These are phyloP conservation scores for Gavialis gangeticus DNA, from an alignment of 2,113 vertebrate species.

Conservation along the genomic window DNA sequence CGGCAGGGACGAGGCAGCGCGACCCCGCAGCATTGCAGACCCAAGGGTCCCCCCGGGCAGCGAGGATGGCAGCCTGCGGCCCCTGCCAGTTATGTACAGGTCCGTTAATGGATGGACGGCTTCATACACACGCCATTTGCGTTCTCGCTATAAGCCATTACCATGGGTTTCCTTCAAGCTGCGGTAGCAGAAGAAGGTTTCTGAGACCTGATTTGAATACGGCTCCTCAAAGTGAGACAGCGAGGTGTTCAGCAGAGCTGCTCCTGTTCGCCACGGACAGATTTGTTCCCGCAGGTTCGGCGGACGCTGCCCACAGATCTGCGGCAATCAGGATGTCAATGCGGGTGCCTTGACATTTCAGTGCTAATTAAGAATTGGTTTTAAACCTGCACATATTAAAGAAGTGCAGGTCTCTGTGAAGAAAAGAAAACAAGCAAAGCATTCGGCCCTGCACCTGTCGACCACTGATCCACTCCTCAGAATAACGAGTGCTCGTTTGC, in stretches of 20 bases:
- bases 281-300: neutral
- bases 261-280: neutral
- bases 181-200: neutral
- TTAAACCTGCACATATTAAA: neutral
- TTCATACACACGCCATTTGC: neutral
- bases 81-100: neutral
- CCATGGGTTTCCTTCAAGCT: neutral
- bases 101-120: neutral
- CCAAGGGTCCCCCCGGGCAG: neutral
- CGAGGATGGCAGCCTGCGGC: accelerated
- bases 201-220: neutral
- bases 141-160: neutral
- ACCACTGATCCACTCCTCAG: neutral
- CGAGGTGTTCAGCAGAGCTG: neutral
- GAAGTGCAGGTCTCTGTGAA: neutral
- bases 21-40: too few relatives aligned
- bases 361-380: neutral
- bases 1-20: neutral
- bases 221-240: neutral
- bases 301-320: neutral
- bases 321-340: neutral
- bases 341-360: neutral
- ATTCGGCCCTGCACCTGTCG: neutral
- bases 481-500: conserved; percentile 32
- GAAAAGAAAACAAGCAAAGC: neutral